These are phyloP conservation scores for Mythimna lalbum DNA, from an alignment of 2,888 invertebrate genomes.

Conservation along the genomic window DNA sequence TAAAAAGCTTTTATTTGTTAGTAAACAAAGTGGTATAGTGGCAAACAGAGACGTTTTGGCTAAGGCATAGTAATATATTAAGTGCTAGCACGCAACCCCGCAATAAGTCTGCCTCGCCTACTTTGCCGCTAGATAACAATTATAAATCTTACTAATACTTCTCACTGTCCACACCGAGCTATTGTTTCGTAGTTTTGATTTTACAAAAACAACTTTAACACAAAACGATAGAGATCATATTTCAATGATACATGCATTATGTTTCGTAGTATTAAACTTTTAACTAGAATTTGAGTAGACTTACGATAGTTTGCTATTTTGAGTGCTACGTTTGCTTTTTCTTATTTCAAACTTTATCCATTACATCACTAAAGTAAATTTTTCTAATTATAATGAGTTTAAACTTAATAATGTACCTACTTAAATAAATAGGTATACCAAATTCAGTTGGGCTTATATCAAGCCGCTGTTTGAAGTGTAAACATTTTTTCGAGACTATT, in stretches of 20 bases:
- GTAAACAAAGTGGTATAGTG: slow-evolving; percentile 82
- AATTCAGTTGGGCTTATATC: background rate
- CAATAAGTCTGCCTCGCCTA: slow-evolving; percentile 87
- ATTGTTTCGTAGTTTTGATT: slow-evolving; percentile 67
- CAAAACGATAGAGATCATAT: slow-evolving; percentile 27
- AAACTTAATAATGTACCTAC: background rate
- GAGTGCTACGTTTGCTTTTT: slow-evolving; percentile 8
- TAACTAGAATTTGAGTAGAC: slow-evolving; percentile 25
- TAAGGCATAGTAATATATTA: slow-evolving; percentile 85
- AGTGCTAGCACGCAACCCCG: slow-evolving; percentile 85
- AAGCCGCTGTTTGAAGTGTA: background rate
- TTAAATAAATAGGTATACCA: background rate
- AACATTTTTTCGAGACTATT: background rate
- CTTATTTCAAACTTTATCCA: background rate
- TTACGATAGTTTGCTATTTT: slow-evolving; percentile 27
- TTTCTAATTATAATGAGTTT: background rate
- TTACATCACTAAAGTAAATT: too few relatives aligned
- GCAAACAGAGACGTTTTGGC: slow-evolving; percentile 86
- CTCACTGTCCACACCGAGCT: slow-evolving; percentile 83
- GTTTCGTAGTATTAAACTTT: slow-evolving; percentile 39
- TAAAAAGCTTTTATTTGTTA: slow-evolving; percentile 76
- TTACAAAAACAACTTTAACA: slow-evolving; percentile 55
- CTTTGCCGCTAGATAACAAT: slow-evolving; percentile 84
- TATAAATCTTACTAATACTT: slow-evolving; percentile 87
- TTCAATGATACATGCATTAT: slow-evolving; percentile 11